Percentiles rank a stretch among this genome's conserved stretches.
phyloP scores from a whole-genome alignment of 1,140 invertebrate genomes.

The Papilio polytes region DNA sequence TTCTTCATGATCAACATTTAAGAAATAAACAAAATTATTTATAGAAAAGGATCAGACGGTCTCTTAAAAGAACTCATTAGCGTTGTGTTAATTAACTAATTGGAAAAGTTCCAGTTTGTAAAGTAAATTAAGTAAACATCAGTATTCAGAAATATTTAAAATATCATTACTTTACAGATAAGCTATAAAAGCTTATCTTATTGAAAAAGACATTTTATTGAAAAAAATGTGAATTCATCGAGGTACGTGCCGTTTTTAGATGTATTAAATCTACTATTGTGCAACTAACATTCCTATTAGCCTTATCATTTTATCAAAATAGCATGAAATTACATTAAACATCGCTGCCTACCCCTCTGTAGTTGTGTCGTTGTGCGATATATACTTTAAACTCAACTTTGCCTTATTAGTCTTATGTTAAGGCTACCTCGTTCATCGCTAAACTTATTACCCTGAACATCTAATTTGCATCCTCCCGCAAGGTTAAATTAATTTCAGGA shows the following conservation, averaged over 20 bases:
- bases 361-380: too few relatives aligned
- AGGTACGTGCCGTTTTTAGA: too few relatives aligned
- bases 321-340: too few relatives aligned
- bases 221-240: background rate
- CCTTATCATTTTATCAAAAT: too few relatives aligned
- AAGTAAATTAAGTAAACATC: background rate
- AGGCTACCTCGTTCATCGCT: background rate
- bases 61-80: conserved; percentile 2
- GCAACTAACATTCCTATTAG: too few relatives aligned
- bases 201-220: background rate
- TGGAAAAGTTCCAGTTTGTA: conserved; percentile 10
- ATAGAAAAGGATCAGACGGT: background rate
- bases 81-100: background rate
- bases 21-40: background rate
- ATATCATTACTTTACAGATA: background rate
- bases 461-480: background rate
- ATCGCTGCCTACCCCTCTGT: too few relatives aligned
- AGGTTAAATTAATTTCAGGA: conserved; percentile 1
- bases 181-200: background rate
- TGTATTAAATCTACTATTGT: too few relatives aligned
- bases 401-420: background rate
- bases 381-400: too few relatives aligned
- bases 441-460: background rate
- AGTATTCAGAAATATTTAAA: background rate
- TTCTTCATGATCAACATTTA: background rate